phyloP scores from a whole-genome alignment of 2,113 vertebrate species.

The Anhinga rufa region DNA sequence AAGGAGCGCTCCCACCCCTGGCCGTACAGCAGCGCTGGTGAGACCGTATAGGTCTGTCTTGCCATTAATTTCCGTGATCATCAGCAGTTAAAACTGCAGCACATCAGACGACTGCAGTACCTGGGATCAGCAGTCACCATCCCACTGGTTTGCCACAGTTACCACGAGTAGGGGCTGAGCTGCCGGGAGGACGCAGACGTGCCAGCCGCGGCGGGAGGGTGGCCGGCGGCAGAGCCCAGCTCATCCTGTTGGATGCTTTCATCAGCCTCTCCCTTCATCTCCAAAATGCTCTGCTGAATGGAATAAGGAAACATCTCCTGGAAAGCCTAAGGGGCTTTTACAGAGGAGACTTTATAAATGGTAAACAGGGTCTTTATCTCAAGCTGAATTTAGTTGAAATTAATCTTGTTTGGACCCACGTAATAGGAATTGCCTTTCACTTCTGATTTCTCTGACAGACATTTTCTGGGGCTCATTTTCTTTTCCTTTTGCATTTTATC shows the following conservation, averaged over 20 bases:
- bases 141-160: neutral
- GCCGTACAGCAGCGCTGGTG: rapidly evolving
- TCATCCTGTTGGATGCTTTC: neutral
- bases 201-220: rapidly evolving
- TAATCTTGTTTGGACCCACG: neutral
- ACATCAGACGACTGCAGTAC: neutral
- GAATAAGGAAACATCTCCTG: neutral
- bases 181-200: neutral
- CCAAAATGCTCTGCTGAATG: neutral
- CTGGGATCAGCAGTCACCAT: neutral
- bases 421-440: neutral
- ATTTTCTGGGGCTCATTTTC: neutral
- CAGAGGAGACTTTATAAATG: neutral
- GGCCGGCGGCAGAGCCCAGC: neutral
- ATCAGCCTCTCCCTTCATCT: neutral
- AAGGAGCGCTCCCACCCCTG: neutral
- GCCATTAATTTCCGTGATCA: neutral
- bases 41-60: neutral
- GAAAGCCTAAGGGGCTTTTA: neutral
- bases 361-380: neutral
- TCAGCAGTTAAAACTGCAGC: neutral
- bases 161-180: neutral
- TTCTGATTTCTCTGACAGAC: neutral
- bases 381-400: neutral
- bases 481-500: neutral